Evolutionary conservation across 1,140 invertebrate species (phyloP).

Genomic region (Scaptomyza pallida): DNA sequence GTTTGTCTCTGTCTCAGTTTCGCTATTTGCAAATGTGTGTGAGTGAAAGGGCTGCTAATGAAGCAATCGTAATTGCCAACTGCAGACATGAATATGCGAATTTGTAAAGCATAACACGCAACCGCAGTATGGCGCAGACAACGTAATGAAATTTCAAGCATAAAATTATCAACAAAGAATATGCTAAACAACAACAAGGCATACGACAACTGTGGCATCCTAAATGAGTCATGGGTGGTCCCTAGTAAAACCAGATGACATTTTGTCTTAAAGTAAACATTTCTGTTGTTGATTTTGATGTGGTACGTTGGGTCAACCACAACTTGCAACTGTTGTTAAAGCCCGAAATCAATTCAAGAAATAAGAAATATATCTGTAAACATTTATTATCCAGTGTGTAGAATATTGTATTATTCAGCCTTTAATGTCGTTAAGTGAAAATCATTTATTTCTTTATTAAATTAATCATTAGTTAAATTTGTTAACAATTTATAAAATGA

Average conservation of each 20-base stretch:
- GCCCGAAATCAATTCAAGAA: no score
- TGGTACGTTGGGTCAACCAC: no score
- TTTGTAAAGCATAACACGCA: background rate
- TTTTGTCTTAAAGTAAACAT: no score
- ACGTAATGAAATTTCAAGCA: background rate
- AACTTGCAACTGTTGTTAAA: no score
- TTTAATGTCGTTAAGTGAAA: no score
- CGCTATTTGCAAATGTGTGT: background rate
- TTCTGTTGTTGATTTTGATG: no score
- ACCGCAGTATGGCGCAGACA: background rate
- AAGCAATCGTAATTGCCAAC: constrained; percentile 24
- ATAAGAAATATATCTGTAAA: no score
- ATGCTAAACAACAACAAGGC: background rate
- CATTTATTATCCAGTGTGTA: no score
- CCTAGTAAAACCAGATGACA: no score
- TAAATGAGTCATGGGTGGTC: background rate
- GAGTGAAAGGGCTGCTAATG: constrained; percentile 20
- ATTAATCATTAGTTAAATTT: no score
- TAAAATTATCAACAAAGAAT: background rate
- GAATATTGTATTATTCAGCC: no score
- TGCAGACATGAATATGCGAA: background rate
- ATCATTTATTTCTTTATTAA: no score
- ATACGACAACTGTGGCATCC: background rate
- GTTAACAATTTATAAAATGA: background rate
- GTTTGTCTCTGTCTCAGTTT: background rate